Evolutionary conservation across 2,888 invertebrate species (phyloP), one percentile per base, ranked within the genome.

Genomic region (Epinotia bilunana): DNA sequence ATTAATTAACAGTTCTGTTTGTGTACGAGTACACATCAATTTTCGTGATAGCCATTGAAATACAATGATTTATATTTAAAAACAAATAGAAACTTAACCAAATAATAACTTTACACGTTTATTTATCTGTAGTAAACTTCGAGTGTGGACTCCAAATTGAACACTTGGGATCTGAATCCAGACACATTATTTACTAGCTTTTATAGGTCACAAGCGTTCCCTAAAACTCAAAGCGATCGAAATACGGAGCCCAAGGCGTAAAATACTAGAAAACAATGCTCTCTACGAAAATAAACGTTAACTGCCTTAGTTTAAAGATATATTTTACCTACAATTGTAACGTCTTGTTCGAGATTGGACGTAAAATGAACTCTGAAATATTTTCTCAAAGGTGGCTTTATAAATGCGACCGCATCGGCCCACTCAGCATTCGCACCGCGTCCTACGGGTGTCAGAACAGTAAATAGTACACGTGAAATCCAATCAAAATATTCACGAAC

Each of bases 401-500:
- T 7, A n/a, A 1, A 33, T 39, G 33, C 1, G 43, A 46, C 23
- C 7, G 39, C 39, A 49, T 33, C 33, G 6, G 46, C 11, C 6
- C n/a, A 55, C 63, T 72, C 72, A 64, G 63, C 23, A 57, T 28
- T 57, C 63, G 13, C 20, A 46, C 20, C 55, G 73, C 68, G 23
- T 67, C 67, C 23, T 33, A 53, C 28, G 46, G 57, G 57, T 73
- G 72, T 33, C 68, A 58, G 53, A 20, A 20, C 68, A 67, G 64
- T 67, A 70, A 74, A 76, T 74, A 69, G 70, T 73, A 73, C 71
- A 74, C 74, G 74, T 61, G 68, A 77, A 81, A 81, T 78, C 74
- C 75, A 81, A 80, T 81, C 79, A 78, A 80, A 84, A 85, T 82
- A 82, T 83, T 81, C 78, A 77, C 78, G 78, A 81, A 72, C 79